A percentile compares a stretch with the other conserved stretches of the same genome.
Evolutionary conservation across 2,797 vertebrate genomes (phyloP).

Genomic region (Nannoperca australis): DNA sequence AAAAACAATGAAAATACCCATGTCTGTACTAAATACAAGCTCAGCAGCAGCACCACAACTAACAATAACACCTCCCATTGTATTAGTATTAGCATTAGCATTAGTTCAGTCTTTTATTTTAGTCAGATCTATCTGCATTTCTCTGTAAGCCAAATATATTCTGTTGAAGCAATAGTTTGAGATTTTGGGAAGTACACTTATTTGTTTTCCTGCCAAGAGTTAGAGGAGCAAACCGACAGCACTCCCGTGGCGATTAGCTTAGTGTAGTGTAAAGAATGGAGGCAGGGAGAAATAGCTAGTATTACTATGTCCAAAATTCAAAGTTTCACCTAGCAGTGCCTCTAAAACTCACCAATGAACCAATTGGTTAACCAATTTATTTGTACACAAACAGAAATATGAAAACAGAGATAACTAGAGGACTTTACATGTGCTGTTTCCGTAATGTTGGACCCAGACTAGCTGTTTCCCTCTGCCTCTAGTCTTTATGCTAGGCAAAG

Average conservation of each 20-base stretch:
- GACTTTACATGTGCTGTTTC: not conserved
- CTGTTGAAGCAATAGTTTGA: not conserved
- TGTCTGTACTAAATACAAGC: not conserved
- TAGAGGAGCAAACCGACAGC: not conserved
- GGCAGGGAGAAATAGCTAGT: not conserved
- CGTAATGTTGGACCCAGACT: not conserved
- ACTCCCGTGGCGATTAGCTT: not conserved
- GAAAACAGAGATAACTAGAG: no score
- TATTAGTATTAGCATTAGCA: not conserved
- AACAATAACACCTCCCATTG: not conserved
- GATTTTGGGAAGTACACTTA: not conserved
- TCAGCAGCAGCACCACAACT: not conserved
- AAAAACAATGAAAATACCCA: not conserved
- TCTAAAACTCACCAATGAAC: not conserved
- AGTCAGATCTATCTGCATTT: not conserved
- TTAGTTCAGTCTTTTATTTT: not conserved
- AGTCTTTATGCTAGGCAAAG: not conserved
- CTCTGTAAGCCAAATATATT: not conserved
- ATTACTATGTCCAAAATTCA: not conserved
- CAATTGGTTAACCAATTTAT: no score
- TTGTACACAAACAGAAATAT: conserved; percentile 8
- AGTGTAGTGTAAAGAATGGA: conserved; percentile 27
- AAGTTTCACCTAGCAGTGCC: not conserved
- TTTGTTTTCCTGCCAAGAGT: not conserved
- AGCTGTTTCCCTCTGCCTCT: not conserved